phyloP scores from a whole-genome alignment of 2,113 vertebrate genomes.

The Tichodroma muraria region DNA sequence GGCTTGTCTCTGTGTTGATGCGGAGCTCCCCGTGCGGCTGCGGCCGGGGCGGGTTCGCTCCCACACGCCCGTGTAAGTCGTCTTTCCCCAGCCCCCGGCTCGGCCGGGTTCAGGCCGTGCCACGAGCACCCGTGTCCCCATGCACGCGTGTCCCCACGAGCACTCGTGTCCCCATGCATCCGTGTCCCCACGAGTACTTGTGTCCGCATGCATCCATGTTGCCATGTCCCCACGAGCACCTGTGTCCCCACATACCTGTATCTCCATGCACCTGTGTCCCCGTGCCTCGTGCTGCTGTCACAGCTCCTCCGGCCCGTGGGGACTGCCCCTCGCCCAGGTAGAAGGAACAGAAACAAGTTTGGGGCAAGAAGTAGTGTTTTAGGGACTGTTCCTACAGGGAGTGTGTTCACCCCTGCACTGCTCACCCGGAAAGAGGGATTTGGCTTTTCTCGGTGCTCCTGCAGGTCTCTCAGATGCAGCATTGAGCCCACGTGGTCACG shows the following conservation, averaged over 20 bases:
- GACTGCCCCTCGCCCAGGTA: not conserved
- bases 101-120: not conserved
- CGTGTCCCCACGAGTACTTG: not conserved
- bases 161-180: not conserved
- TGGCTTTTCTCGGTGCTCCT: not conserved
- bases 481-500: not conserved
- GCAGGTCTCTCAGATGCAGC: too few species aligned
- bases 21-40: not conserved
- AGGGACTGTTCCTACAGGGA: not conserved
- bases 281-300: not conserved
- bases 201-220: not conserved
- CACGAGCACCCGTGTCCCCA: not conserved
- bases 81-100: not conserved
- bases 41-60: not conserved
- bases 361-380: not conserved
- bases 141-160: not conserved
- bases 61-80: not conserved
- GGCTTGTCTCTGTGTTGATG: not conserved
- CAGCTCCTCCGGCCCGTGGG: not conserved
- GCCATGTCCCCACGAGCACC: not conserved
- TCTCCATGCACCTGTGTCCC: not conserved
- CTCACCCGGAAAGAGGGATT: not conserved
- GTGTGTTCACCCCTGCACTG: fast-evolving
- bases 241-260: not conserved
- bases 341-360: not conserved